Evolutionary conservation across 1,140 invertebrate species (phyloP).

Genomic region (Hypothenemus hampei): DNA sequence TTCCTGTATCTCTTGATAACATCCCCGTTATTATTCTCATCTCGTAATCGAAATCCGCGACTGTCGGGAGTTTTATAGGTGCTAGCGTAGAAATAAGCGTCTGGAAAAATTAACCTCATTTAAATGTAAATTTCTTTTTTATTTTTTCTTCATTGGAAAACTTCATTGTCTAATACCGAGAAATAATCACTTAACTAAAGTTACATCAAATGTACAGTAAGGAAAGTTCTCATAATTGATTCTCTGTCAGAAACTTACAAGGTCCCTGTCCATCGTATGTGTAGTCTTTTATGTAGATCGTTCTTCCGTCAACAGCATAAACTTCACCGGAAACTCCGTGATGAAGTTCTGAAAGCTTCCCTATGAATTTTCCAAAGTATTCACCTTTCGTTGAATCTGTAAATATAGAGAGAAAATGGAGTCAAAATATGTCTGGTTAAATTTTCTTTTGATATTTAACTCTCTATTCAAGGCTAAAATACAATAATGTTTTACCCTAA

Average conservation of each 20-base stretch:
- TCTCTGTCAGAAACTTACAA: too few species aligned
- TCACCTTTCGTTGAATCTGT: conserved; percentile 33
- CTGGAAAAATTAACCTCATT: conserved; percentile 47
- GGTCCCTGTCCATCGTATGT: conserved; percentile 85
- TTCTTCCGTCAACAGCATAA: conserved; percentile 80
- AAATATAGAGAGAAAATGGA: conserved; percentile 13
- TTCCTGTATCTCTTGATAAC: conserved; percentile 71
- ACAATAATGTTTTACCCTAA: too few species aligned
- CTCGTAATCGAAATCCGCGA: conserved; percentile 69
- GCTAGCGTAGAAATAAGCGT: conserved; percentile 79
- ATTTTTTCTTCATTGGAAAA: too few species aligned
- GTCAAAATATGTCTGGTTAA: too few species aligned
- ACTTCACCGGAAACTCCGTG: conserved; percentile 81
- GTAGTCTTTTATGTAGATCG: conserved; percentile 81
- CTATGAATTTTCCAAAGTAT: conserved; percentile 76
- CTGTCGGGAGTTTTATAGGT: conserved; percentile 57
- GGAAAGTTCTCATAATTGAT: too few species aligned
- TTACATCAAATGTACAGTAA: too few species aligned
- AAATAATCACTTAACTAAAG: too few species aligned
- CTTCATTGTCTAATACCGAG: too few species aligned
- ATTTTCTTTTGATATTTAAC: too few species aligned
- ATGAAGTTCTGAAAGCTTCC: conserved; percentile 68
- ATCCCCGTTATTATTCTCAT: conserved; percentile 70
- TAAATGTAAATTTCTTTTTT: not conserved
- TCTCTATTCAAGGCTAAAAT: too few species aligned